Percentiles rank a stretch among this genome's conserved stretches.
These are phyloP conservation scores for Dyspetes luteomarginatus DNA, from an alignment of 2,888 invertebrate species.

Conservation along the genomic window DNA sequence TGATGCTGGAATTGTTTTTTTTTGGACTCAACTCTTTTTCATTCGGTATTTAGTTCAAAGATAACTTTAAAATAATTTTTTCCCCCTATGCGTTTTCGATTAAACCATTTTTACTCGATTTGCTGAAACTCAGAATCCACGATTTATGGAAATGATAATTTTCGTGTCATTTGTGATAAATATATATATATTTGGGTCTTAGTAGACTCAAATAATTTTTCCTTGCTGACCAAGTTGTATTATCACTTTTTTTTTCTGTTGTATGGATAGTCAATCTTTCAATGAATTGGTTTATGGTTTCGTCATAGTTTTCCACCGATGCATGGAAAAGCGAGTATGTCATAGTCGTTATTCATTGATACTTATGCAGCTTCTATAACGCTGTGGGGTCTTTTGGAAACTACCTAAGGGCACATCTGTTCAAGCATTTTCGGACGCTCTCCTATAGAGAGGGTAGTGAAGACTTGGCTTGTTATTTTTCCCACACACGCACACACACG, in stretches of 20 bases:
- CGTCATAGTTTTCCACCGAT: slow-evolving; percentile 36
- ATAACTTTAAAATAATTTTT: neutral
- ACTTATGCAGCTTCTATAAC: slow-evolving; percentile 28
- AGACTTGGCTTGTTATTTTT: slow-evolving; percentile 42
- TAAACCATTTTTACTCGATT: too few relatives aligned
- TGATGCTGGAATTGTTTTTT: too few relatives aligned
- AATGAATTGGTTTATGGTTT: slow-evolving; percentile 39
- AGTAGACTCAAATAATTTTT: neutral
- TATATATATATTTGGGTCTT: too few relatives aligned
- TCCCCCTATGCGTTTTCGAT: too few relatives aligned
- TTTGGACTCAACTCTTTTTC: too few relatives aligned
- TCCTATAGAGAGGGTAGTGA: slow-evolving; percentile 9
- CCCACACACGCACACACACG: slow-evolving; percentile 41
- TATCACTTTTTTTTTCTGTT: slow-evolving; percentile 17
- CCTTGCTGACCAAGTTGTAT: neutral
- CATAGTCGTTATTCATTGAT: slow-evolving; percentile 63
- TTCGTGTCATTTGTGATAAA: too few relatives aligned
- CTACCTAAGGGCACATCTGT: slow-evolving; percentile 64
- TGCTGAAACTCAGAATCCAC: too few relatives aligned
- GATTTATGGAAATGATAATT: neutral
- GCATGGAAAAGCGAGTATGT: slow-evolving; percentile 53
- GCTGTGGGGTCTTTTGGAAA: slow-evolving; percentile 49
- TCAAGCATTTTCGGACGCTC: slow-evolving; percentile 40
- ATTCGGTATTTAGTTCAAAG: too few relatives aligned
- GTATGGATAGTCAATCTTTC: slow-evolving; percentile 31